Conservation (phyloP, 1,140 invertebrate genomes). For the Heterodera carotae region DNA sequence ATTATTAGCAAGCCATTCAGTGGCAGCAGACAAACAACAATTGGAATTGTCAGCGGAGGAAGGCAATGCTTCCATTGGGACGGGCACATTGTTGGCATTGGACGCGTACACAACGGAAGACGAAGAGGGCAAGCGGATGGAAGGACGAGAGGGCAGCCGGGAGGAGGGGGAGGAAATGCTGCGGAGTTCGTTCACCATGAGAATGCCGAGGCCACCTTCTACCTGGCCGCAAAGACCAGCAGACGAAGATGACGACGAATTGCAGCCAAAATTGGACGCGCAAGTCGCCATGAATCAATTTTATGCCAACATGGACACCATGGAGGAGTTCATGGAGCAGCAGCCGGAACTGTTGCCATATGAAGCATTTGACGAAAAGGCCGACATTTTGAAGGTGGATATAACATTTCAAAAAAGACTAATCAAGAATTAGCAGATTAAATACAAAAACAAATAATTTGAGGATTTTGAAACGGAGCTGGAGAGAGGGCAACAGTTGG, state of each 20-base stretch:
- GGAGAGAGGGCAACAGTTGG: conserved; percentile 39
- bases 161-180: conserved; percentile 16
- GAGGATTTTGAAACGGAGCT: conserved; percentile 41
- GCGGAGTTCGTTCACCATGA: neutral
- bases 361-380: conserved; percentile 45
- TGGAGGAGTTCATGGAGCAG: conserved; percentile 50
- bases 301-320: conserved; percentile 43
- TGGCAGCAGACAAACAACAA: conserved; percentile 2
- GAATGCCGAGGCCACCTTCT: conserved; percentile 16
- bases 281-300: conserved; percentile 44
- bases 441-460: neutral
- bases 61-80: conserved; percentile 30
- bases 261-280: conserved; percentile 25
- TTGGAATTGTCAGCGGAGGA: neutral
- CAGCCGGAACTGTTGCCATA: conserved; percentile 43
- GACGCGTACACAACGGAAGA: conserved; percentile 55
- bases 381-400: conserved; percentile 36
- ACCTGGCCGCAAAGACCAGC: no score
- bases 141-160: neutral
- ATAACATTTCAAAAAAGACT: conserved; percentile 4
- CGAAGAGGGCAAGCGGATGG: conserved; percentile 27
- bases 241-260: neutral
- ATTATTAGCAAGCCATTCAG: no score
- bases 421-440: neutral
- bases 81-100: conserved; percentile 53